Conservation (phyloP, 2,113 vertebrate species). For the Acanthisitta chloris region DNA sequence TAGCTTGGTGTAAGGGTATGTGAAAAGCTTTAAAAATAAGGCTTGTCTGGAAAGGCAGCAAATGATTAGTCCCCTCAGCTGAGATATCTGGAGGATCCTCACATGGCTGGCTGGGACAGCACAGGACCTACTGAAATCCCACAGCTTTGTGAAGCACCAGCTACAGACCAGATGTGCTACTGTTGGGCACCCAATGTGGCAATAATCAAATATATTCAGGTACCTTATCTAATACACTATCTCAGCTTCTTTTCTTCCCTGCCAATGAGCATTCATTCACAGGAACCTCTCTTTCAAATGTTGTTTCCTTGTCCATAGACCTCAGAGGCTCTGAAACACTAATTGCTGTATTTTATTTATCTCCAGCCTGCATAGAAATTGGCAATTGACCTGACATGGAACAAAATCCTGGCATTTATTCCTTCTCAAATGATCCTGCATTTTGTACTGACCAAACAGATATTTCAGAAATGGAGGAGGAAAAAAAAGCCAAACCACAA, state of each 20-base stretch:
- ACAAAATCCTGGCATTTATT: neutral
- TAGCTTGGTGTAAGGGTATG: neutral
- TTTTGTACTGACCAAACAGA: neutral
- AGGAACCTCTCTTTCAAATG: neutral
- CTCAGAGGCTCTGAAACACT: neutral
- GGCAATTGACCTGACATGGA: neutral
- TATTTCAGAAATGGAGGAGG: neutral
- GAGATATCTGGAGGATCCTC: neutral
- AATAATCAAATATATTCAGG: neutral
- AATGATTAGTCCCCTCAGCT: neutral
- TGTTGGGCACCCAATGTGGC: neutral
- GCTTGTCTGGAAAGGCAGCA: neutral
- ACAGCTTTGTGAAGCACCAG: neutral
- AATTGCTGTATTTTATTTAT: neutral
- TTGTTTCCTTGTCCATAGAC: neutral
- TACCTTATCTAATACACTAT: neutral
- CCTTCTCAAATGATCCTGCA: neutral
- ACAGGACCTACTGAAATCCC: neutral
- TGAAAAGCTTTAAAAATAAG: neutral
- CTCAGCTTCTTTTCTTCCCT: neutral
- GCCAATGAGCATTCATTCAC: neutral
- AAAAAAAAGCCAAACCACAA: neutral
- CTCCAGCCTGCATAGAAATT: neutral
- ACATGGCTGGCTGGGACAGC: neutral
- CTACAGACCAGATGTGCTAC: neutral